Conservation (phyloP, 2,113 vertebrate genomes). For the Willisornis vidua region DNA sequence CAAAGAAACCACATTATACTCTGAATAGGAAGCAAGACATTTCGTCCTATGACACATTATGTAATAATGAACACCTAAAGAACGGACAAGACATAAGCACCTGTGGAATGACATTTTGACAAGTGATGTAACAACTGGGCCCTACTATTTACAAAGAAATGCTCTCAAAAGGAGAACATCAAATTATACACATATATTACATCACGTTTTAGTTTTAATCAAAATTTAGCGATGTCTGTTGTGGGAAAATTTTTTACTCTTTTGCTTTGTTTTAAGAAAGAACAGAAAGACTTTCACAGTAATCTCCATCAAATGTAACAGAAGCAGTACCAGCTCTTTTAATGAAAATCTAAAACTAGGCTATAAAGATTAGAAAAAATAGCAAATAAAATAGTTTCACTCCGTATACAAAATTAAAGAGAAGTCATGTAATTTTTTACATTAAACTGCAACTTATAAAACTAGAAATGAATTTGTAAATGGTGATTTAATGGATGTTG, state of each 20-base stretch:
- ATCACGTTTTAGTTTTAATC: background rate
- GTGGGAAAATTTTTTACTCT: background rate
- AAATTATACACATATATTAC: background rate
- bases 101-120: background rate
- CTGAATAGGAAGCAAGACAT: background rate
- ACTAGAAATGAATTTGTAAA: background rate
- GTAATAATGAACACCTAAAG: background rate
- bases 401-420: background rate
- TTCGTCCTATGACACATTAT: background rate
- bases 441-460: background rate
- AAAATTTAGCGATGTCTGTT: background rate
- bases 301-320: background rate
- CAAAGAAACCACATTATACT: background rate
- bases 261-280: background rate
- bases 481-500: slow-evolving; percentile 4
- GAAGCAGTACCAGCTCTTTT: background rate
- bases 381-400: background rate
- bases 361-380: background rate
- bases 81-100: background rate
- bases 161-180: background rate
- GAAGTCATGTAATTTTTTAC: background rate
- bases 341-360: background rate
- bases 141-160: background rate
- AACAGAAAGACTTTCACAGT: background rate
- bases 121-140: background rate